Conservation (phyloP, 1,140 invertebrate species). For the Magallana angulata region DNA sequence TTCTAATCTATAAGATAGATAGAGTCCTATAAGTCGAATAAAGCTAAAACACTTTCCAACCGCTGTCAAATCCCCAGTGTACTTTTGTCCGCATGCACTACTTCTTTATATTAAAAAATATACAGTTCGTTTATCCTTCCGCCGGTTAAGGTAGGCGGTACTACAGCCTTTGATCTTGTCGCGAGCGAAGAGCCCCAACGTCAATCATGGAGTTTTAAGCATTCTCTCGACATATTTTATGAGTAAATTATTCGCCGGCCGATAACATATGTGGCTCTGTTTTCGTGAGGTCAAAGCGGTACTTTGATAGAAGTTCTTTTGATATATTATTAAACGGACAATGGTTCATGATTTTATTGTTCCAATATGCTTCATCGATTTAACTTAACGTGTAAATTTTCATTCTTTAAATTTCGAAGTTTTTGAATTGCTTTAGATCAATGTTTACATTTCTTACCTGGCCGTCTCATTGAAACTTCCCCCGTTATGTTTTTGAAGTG, state of each 20-base stretch:
- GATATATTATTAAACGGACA: conserved; percentile 38
- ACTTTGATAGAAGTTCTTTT: conserved; percentile 4
- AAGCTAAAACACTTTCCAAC: background rate
- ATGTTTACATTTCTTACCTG: conserved; percentile 33
- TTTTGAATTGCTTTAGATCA: conserved; percentile 21
- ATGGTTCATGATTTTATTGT: conserved; percentile 32
- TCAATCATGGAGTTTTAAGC: conserved; percentile 51
- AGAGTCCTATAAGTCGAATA: background rate
- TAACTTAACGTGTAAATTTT: conserved; percentile 27
- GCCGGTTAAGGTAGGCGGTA: conserved; percentile 35
- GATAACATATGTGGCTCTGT: conserved; percentile 24
- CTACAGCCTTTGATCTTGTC: conserved; percentile 49
- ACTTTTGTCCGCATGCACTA: background rate
- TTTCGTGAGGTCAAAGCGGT: conserved; percentile 19
- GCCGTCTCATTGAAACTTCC: conserved; percentile 1
- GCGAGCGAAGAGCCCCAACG: conserved; percentile 43
- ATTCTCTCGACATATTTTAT: conserved; percentile 52
- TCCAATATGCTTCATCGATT: conserved; percentile 31
- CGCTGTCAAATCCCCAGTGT: background rate
- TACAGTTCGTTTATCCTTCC: conserved; percentile 33
- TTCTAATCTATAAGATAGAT: background rate
- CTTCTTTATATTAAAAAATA: conserved; percentile 41
- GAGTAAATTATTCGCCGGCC: conserved; percentile 32
- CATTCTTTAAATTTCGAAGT: conserved; percentile 26
- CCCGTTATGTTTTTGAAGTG: conserved; percentile 31